Percentiles rank a stretch among this genome's conserved stretches.
Evolutionary conservation across 2,888 invertebrate genomes (phyloP).

Genomic region (Baccha elongata): DNA sequence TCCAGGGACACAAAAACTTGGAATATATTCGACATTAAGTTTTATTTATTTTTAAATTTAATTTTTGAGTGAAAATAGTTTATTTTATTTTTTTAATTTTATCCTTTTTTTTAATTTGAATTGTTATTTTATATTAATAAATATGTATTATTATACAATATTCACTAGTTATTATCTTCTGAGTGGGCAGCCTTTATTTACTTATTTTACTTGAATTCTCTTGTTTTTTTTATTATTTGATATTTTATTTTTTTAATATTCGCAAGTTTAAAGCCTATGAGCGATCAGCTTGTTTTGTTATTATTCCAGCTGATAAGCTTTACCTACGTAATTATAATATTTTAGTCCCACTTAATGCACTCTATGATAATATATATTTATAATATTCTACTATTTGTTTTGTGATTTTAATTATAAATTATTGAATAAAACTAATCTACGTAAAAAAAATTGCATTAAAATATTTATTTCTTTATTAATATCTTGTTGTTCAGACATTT

Average conservation of each 20-base stretch:
- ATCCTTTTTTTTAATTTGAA: background rate
- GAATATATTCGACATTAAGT: conserved; percentile 39
- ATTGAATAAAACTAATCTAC: conserved; percentile 8
- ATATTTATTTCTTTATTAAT: too few species aligned
- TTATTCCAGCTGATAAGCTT: conserved; percentile 9
- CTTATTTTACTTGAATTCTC: background rate
- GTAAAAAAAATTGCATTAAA: too few species aligned
- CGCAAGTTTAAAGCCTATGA: background rate
- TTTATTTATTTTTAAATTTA: conserved; percentile 22
- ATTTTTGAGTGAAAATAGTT: conserved; percentile 17
- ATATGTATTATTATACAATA: background rate
- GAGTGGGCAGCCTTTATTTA: conserved; percentile 4
- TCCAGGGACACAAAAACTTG: conserved; percentile 57
- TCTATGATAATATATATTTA: background rate
- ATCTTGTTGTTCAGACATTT: too few species aligned
- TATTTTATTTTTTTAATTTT: background rate
- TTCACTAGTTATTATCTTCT: conserved; percentile 20
- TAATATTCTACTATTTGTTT: conserved; percentile 45
- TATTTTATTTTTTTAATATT: conserved; percentile 31
- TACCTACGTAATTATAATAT: background rate
- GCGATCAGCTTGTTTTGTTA: conserved; percentile 4
- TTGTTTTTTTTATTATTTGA: conserved; percentile 27
- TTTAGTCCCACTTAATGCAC: conserved; percentile 15
- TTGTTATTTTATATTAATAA: background rate
- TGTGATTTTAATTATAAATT: conserved; percentile 68